These are phyloP conservation scores for Oreortyx pictus DNA, from an alignment of 2,797 vertebrate genomes.

Conservation along the genomic window DNA sequence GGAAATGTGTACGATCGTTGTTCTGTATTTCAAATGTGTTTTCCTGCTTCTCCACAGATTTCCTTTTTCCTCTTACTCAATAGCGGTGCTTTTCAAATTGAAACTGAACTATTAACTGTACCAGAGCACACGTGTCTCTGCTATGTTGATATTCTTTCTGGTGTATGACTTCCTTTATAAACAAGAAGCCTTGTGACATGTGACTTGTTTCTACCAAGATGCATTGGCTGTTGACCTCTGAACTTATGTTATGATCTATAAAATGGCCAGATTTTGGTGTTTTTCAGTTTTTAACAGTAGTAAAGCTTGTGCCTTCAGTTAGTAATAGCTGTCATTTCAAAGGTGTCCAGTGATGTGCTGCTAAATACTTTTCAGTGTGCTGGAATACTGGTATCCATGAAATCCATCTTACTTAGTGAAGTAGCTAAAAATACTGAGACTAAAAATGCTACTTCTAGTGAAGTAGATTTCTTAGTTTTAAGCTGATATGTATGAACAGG, in stretches of 20 bases:
- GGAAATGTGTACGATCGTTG: not conserved
- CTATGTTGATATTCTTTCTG: not conserved
- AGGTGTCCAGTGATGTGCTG: not conserved
- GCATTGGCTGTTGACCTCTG: not conserved
- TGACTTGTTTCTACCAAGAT: not conserved
- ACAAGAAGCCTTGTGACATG: not conserved
- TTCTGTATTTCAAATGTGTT: not conserved
- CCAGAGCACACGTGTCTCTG: not conserved
- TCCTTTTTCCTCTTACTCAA: not conserved
- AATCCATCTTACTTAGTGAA: not conserved
- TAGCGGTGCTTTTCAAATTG: not conserved
- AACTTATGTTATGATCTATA: not conserved
- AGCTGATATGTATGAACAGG: not conserved
- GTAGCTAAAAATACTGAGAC: not conserved
- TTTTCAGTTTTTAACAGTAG: not conserved
- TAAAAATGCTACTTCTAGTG: not conserved
- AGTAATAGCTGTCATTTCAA: not conserved
- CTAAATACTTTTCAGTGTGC: not conserved
- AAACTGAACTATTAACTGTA: not conserved
- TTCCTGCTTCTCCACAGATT: not conserved
- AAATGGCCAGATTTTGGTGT: not conserved
- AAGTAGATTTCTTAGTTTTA: not conserved
- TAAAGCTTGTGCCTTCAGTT: not conserved
- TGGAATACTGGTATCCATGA: not conserved
- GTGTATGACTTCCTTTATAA: not conserved